Evolutionary conservation across 2,888 invertebrate genomes (phyloP).

Genomic region (Rhingia campestris): DNA sequence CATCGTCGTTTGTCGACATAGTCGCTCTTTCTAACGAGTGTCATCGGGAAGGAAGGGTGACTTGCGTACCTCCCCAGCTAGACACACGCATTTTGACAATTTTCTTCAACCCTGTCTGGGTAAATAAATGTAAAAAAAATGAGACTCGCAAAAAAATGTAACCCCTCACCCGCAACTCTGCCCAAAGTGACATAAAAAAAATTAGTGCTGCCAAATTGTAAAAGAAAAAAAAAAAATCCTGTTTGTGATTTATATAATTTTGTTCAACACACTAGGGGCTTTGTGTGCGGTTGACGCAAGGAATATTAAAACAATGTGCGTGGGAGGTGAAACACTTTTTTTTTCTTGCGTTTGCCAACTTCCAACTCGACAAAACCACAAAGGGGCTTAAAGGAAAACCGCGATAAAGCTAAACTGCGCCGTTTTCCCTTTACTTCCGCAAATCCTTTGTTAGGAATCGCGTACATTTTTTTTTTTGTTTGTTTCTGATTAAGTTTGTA

Average conservation of each 20-base stretch:
- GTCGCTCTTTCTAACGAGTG: conserved; percentile 25
- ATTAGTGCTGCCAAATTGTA: conserved; percentile 64
- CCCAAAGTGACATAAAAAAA: conserved; percentile 34
- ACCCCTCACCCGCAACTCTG: conserved; percentile 4
- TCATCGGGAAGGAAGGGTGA: not conserved
- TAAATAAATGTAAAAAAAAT: conserved; percentile 51
- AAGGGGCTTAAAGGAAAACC: conserved; percentile 67
- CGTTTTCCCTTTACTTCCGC: conserved; percentile 72
- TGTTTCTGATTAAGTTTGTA: conserved; percentile 29
- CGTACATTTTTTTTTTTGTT: conserved; percentile 26
- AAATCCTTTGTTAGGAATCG: conserved; percentile 66
- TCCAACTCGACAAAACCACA: conserved; percentile 60
- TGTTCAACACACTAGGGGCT: conserved; percentile 36
- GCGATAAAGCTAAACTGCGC: conserved; percentile 72
- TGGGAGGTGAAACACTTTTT: conserved; percentile 17
- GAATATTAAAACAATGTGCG: conserved; percentile 68
- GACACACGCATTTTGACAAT: conserved; percentile 55
- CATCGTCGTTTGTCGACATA: conserved; percentile 20
- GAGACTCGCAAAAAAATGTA: conserved; percentile 33
- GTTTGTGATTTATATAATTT: conserved; percentile 68
- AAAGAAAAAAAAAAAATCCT: conserved; percentile 19
- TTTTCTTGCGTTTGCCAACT: no score
- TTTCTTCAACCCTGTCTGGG: conserved; percentile 33
- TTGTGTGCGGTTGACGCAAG: conserved; percentile 60
- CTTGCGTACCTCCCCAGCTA: conserved; percentile 33